Evolutionary conservation across 2,113 vertebrate genomes (phyloP).

Genomic region (Actenoides hombroni): DNA sequence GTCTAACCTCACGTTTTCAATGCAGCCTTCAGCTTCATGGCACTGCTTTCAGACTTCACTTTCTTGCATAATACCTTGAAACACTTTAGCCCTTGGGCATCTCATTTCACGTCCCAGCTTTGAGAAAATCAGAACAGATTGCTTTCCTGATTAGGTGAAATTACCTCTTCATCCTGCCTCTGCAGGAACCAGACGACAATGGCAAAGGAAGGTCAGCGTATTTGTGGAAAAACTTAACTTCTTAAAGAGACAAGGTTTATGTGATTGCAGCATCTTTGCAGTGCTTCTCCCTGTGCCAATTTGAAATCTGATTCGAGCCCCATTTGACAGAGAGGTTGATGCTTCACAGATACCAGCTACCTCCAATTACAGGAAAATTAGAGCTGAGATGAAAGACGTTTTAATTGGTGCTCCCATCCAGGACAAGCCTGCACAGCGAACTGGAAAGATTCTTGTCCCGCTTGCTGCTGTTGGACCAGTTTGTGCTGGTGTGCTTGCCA

Average conservation of each 20-base stretch:
- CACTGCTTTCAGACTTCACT: background rate
- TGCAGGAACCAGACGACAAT: constrained; percentile 23
- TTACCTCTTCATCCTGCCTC: constrained; percentile 32
- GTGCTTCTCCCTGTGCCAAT: background rate
- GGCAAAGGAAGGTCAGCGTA: background rate
- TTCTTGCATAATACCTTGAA: background rate
- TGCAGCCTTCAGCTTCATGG: background rate
- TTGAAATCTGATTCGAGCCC: background rate
- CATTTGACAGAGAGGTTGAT: background rate
- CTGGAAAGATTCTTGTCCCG: background rate
- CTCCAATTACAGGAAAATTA: background rate
- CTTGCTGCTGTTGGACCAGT: background rate
- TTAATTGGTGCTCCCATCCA: background rate
- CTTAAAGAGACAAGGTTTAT: background rate
- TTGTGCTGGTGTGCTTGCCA: background rate
- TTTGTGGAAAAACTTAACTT: background rate
- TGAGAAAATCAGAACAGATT: constrained; percentile 30
- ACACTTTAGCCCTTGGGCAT: background rate
- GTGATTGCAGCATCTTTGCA: background rate
- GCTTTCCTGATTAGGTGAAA: constrained; percentile 52
- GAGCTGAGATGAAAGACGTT: background rate
- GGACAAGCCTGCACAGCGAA: background rate
- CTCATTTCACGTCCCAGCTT: background rate
- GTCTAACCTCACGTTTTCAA: background rate
- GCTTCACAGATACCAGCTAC: background rate